Evolutionary conservation across 2,888 invertebrate species (phyloP), one percentile per base, ranked within the genome.

Genomic region (Rhimphoctona megacephalus): DNA sequence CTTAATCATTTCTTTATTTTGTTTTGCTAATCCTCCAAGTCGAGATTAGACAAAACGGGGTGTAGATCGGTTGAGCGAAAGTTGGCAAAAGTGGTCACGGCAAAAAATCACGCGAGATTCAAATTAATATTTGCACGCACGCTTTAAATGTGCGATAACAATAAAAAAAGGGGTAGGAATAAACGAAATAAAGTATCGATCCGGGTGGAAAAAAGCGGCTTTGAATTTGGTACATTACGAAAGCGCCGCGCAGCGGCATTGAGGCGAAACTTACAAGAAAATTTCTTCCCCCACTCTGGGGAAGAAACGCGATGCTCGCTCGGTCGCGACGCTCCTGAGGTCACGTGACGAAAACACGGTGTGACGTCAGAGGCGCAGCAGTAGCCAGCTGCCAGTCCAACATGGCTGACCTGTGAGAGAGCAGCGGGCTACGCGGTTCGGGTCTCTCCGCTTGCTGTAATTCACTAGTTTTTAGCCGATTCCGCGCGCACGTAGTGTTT

Each of bases 311-410:
- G 46, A n/a, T 22, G 25, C 19, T 17, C 72, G 6, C 36, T 22
- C 70, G n/a, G 78, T 69, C 25, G 66, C 52, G 87, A 85, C 91
- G 79, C 78, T 17, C 90, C 90, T 93, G 90, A 39, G 87, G 91
- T 95, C 96, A 96, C 95, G 96, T 96, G 96, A 96, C 94, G 94
- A 96, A 95, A 96, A 96, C 96, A 96, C 94, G 94, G 90, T 80
- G 92, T 93, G 93, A 94, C 94, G 94, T 94, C 94, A 94, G 90
- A 87, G 90, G 91, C 93, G 92, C 92, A 94, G 91, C 90, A 91
- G 91, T 91, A 90, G 90, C 91, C 91, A 92, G 90, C 91, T 92
- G 92, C 92, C 92, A 93, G 93, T 94, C 92, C 95, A 96, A 96
- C 94, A 96, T 96, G 96, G 96, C 96, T 95, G 95, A 95, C 90